Evolutionary conservation across 1,140 invertebrate species (phyloP).

Genomic region (Ectropis grisescens): DNA sequence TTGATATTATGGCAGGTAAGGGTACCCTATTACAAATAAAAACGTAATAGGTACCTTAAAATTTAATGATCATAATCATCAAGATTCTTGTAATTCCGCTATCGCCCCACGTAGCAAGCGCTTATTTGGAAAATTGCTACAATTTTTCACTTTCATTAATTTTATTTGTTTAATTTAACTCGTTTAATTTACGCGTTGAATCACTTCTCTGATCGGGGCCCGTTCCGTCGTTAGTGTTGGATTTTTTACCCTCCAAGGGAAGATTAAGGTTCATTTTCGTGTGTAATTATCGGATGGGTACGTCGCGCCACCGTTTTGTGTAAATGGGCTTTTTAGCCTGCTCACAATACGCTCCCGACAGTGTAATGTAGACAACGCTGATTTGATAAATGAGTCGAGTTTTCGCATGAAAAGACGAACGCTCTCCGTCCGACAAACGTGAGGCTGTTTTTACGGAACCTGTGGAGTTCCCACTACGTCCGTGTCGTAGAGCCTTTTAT

Average conservation of each 20-base stretch:
- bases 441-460: conserved; percentile 25
- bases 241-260: conserved; percentile 1
- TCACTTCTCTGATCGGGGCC: conserved; percentile 24
- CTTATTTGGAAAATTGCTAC: conserved; percentile 26
- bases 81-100: conserved; percentile 11
- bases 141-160: conserved; percentile 39
- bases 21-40: too few species aligned
- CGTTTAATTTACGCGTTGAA: conserved; percentile 38
- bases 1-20: too few species aligned
- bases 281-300: conserved; percentile 8
- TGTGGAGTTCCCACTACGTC: conserved; percentile 13
- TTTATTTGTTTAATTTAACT: conserved; percentile 41
- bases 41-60: too few species aligned
- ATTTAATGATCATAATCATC: too few species aligned
- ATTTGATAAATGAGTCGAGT: conserved; percentile 47
- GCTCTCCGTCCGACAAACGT: conserved; percentile 20
- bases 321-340: conserved; percentile 36
- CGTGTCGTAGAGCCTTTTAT: conserved; percentile 12
- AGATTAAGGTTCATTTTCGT: conserved; percentile 24
- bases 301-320: conserved; percentile 29
- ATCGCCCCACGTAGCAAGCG: conserved; percentile 13
- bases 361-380: conserved; percentile 44
- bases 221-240: conserved; percentile 2
- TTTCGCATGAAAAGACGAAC: conserved; percentile 35
- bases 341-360: conserved; percentile 30